Conservation (phyloP, 37 sponge, comb jelly and placozoan genomes). For the Haliclona indistincta region DNA sequence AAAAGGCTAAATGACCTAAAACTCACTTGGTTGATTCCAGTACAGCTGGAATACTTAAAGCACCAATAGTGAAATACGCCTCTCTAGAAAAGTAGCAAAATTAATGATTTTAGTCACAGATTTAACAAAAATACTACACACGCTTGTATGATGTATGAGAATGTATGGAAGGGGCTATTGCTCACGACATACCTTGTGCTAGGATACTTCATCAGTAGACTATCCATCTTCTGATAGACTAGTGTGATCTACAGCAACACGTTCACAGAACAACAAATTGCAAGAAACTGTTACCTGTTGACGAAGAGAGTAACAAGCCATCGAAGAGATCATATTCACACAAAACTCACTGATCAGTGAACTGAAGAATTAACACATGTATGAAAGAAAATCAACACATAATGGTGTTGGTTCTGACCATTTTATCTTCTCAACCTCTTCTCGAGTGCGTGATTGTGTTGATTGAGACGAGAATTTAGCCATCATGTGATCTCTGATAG, state of each 20-base stretch:
- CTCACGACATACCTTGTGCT: conserved; percentile 18
- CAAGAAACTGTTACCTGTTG: conserved; percentile 27
- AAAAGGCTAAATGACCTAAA: no score
- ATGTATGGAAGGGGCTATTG: neutral
- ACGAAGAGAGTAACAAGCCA: conserved; percentile 45
- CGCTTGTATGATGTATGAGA: neutral
- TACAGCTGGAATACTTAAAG: neutral
- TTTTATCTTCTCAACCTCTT: no score
- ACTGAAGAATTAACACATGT: neutral
- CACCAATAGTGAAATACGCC: neutral
- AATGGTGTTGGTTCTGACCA: neutral
- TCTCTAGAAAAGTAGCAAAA: conserved; percentile 2
- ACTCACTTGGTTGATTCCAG: neutral
- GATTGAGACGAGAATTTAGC: no score
- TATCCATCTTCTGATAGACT: conserved; percentile 24
- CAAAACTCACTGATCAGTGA: conserved; percentile 37
- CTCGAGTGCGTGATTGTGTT: no score
- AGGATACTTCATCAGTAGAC: conserved; percentile 43
- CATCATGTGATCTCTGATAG: neutral
- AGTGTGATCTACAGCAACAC: conserved; percentile 20
- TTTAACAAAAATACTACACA: no score
- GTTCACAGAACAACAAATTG: neutral
- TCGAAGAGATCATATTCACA: conserved; percentile 12
- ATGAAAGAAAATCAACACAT: neutral
- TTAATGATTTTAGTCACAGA: no score